Conservation (phyloP, 2,113 vertebrate genomes). For the Nibea albiflora region DNA sequence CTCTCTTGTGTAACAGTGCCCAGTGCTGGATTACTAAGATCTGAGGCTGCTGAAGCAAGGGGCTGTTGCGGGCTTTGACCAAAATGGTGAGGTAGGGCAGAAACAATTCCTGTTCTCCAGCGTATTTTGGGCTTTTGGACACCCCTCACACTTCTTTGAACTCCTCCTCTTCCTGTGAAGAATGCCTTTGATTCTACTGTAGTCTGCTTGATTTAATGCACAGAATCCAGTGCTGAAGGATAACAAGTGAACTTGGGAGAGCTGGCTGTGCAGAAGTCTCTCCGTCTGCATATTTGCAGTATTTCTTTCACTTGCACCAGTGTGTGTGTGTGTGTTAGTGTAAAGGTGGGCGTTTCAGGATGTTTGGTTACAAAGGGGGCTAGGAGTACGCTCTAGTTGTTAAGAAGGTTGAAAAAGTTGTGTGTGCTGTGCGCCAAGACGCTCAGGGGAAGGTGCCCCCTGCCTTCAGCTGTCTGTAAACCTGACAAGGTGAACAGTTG, state of each 20-base stretch:
- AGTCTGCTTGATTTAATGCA: constrained; percentile 11
- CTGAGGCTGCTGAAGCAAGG: constrained; percentile 65
- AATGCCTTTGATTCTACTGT: constrained; percentile 8
- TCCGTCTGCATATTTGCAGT: neutral
- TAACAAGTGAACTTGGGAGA: constrained; percentile 16
- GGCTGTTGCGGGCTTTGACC: constrained; percentile 76
- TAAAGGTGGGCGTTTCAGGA: neutral
- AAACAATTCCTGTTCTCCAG: constrained; percentile 37
- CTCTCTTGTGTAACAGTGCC: constrained; percentile 75
- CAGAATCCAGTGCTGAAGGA: constrained; percentile 5
- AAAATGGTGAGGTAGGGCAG: constrained; percentile 89
- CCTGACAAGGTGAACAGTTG: constrained; percentile 17
- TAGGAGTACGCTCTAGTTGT: neutral
- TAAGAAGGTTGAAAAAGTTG: neutral
- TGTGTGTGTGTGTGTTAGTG: neutral
- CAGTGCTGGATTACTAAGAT: constrained; percentile 81
- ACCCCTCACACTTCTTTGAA: constrained; percentile 1
- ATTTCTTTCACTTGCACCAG: neutral
- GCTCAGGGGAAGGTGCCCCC: neutral
- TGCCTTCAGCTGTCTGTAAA: constrained; percentile 25
- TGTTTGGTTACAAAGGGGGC: constrained; percentile 13
- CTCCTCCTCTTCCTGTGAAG: constrained; percentile 18
- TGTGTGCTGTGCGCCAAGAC: neutral
- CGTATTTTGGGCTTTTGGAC: neutral
- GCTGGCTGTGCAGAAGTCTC: constrained; percentile 1